These are phyloP conservation scores for Oreotrochilus melanogaster DNA, from an alignment of 2,113 vertebrate genomes.

Conservation along the genomic window DNA sequence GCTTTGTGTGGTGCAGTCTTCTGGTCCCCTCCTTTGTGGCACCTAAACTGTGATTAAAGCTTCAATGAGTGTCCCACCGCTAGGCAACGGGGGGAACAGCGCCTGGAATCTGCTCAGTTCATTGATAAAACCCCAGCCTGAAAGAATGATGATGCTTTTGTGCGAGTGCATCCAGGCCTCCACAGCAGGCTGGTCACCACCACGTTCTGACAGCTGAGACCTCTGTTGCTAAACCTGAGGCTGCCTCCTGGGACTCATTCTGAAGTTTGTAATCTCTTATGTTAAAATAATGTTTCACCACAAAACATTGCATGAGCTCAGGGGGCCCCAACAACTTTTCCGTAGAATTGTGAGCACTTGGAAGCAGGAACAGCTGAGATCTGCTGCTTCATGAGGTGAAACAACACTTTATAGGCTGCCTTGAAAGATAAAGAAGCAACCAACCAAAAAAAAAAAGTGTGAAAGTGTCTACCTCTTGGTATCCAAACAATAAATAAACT, in stretches of 20 bases:
- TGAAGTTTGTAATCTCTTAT: constrained; percentile 24
- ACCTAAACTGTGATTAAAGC: constrained; percentile 53
- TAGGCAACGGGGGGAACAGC: constrained; percentile 76
- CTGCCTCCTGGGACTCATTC: background rate
- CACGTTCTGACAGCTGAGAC: background rate
- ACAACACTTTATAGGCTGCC: background rate
- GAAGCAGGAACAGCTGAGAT: background rate
- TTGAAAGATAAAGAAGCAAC: background rate
- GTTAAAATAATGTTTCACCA: background rate
- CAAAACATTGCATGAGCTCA: background rate
- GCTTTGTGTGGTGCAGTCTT: background rate
- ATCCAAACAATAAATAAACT: background rate
- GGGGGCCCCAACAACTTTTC: background rate
- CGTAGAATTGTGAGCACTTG: background rate
- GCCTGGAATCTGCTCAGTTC: constrained; percentile 79
- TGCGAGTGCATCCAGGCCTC: constrained; percentile 64
- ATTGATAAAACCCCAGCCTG: constrained; percentile 75
- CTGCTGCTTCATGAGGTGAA: background rate
- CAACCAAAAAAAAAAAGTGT: too few species aligned
- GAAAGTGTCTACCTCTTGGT: background rate
- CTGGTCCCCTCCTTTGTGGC: constrained; percentile 47
- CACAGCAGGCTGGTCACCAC: constrained; percentile 1
- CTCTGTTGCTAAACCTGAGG: background rate
- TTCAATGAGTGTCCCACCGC: constrained; percentile 62
- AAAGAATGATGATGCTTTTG: constrained; percentile 73